phyloP scores from a whole-genome alignment of 30 jellyfish, hydroid and myxozoan genomes.

The Catostylus mosaicus region DNA sequence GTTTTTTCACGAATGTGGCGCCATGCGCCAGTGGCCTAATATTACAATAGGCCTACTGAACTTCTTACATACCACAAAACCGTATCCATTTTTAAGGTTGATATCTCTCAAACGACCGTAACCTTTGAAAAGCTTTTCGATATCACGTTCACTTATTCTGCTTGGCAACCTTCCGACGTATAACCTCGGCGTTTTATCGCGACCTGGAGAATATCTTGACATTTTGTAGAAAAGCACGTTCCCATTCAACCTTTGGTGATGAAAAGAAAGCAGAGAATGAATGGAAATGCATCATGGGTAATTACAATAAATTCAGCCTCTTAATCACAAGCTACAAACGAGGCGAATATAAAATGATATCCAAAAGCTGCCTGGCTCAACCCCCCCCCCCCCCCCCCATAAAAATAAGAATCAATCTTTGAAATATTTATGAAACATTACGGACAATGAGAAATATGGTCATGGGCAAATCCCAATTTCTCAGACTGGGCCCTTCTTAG shows the following conservation, averaged over 20 bases:
- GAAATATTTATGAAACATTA: no score
- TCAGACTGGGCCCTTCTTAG: no score
- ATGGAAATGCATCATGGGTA: slow-evolving; percentile 3
- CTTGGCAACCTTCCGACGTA: slow-evolving; percentile 87
- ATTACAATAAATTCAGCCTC: not conserved
- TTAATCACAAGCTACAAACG: not conserved
- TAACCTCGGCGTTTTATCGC: slow-evolving; percentile 80
- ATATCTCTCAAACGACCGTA: slow-evolving; percentile 91
- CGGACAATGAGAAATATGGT: no score
- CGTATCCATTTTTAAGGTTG: slow-evolving; percentile 91
- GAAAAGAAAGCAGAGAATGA: not conserved
- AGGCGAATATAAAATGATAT: no score
- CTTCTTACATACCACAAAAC: slow-evolving; percentile 78
- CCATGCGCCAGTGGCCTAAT: no score
- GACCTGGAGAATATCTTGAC: slow-evolving; percentile 32
- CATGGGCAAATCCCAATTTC: no score
- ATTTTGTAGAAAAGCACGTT: not conserved
- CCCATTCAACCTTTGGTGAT: not conserved
- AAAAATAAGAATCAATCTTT: no score
- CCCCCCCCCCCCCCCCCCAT: no score
- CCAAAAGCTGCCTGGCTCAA: no score
- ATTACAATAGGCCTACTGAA: not conserved
- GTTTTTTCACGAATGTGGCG: no score
- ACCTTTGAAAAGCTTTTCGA: slow-evolving; percentile 80
- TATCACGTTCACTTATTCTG: slow-evolving; percentile 85